These are phyloP conservation scores for Cepaea hortensis DNA, from an alignment of 2,888 invertebrate species.

Conservation along the genomic window DNA sequence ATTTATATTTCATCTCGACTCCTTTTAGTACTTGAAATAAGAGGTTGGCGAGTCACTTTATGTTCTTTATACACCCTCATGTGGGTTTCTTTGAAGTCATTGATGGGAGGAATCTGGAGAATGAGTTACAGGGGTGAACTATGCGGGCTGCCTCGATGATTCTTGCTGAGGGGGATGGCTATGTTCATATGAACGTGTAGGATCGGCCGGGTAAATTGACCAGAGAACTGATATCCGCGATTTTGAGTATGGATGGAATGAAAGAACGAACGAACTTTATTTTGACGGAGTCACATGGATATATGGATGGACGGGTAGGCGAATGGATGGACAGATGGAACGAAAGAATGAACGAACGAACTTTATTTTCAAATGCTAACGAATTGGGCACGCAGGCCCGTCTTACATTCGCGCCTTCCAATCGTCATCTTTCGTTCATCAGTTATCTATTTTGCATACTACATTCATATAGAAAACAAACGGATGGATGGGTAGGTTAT, in stretches of 20 bases:
- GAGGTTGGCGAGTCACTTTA: not conserved
- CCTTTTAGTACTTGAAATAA: not conserved
- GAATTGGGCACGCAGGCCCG: too few species aligned
- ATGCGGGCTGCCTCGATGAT: not conserved
- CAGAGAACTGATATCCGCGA: not conserved
- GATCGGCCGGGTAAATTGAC: not conserved
- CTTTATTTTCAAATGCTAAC: too few species aligned
- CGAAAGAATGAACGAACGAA: too few species aligned
- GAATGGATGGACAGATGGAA: too few species aligned
- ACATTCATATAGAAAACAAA: too few species aligned
- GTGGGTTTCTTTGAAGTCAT: constrained; percentile 1
- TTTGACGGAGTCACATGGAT: too few species aligned
- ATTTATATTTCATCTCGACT: not conserved
- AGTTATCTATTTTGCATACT: too few species aligned
- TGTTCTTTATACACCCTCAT: not conserved
- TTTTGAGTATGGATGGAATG: not conserved
- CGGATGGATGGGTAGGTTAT: too few species aligned
- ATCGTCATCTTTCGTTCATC: too few species aligned
- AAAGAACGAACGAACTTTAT: not conserved
- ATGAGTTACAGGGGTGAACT: not conserved
- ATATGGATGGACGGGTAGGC: too few species aligned
- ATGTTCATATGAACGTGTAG: not conserved
- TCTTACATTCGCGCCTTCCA: too few species aligned
- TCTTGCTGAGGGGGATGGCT: not conserved
- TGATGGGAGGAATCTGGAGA: not conserved